phyloP scores from a whole-genome alignment of 2,113 vertebrate species.

The Mionectes macconnelli region DNA sequence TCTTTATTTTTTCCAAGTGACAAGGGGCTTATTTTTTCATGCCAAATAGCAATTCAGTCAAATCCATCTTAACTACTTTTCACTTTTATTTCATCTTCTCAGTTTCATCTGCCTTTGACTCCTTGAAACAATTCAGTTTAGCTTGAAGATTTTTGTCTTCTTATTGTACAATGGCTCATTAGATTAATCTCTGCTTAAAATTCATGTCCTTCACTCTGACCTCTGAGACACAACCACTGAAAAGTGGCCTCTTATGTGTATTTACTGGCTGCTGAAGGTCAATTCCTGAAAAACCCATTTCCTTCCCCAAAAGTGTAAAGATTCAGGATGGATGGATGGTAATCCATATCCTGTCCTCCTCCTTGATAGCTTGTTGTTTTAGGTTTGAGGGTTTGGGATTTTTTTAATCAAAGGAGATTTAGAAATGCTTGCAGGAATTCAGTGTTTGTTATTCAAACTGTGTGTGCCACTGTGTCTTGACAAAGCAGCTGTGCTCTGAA shows the following conservation, averaged over 20 bases:
- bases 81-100: constrained; percentile 33
- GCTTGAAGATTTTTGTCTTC: background rate
- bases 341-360: background rate
- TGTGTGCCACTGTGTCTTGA: background rate
- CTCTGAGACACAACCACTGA: background rate
- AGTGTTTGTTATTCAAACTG: constrained; percentile 12
- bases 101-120: background rate
- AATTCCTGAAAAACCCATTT: background rate
- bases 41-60: background rate
- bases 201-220: background rate
- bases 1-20: background rate
- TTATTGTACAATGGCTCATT: background rate
- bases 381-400: background rate
- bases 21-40: background rate
- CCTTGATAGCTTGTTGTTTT: background rate
- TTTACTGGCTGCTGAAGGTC: constrained; percentile 12
- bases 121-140: background rate
- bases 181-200: constrained; percentile 51
- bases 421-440: constrained; percentile 10
- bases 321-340: background rate
- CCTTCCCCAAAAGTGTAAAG: background rate
- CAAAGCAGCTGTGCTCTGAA: constrained; percentile 26
- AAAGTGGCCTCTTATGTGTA: background rate
- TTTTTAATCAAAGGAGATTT: background rate
- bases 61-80: background rate